phyloP scores from a whole-genome alignment of 2,113 vertebrate genomes.

The Drymodes brunneopygia region DNA sequence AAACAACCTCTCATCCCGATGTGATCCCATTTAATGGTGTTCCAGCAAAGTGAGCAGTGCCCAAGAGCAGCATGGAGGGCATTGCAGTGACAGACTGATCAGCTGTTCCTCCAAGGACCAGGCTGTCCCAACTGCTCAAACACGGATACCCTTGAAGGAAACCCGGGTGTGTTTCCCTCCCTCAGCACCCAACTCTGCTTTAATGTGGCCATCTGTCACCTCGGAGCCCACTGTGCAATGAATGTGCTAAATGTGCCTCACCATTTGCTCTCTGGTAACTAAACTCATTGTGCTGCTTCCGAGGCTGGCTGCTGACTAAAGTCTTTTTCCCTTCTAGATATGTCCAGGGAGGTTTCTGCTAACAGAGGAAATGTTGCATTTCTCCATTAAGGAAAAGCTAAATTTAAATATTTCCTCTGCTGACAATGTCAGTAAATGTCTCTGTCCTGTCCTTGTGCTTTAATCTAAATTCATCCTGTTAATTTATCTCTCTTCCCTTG shows the following conservation, averaged over 20 bases:
- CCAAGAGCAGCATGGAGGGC: neutral
- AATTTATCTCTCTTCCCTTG: neutral
- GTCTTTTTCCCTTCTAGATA: neutral
- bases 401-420: conserved; percentile 29
- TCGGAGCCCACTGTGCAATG: neutral
- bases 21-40: neutral
- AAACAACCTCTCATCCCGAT: neutral
- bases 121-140: neutral
- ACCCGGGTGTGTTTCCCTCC: neutral
- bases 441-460: conserved; percentile 8
- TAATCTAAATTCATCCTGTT: conserved; percentile 1
- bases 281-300: neutral
- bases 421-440: conserved; percentile 1
- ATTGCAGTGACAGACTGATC: neutral
- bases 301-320: conserved; percentile 17
- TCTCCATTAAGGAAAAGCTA: conserved; percentile 16
- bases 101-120: neutral
- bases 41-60: neutral
- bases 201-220: conserved; percentile 22
- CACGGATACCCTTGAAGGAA: neutral
- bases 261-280: neutral
- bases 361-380: neutral
- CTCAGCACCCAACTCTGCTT: neutral
- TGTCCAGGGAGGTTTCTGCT: conserved; percentile 11
- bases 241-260: neutral